phyloP scores from a whole-genome alignment of 2,113 vertebrate genomes.

The Toxotes chatareus region DNA sequence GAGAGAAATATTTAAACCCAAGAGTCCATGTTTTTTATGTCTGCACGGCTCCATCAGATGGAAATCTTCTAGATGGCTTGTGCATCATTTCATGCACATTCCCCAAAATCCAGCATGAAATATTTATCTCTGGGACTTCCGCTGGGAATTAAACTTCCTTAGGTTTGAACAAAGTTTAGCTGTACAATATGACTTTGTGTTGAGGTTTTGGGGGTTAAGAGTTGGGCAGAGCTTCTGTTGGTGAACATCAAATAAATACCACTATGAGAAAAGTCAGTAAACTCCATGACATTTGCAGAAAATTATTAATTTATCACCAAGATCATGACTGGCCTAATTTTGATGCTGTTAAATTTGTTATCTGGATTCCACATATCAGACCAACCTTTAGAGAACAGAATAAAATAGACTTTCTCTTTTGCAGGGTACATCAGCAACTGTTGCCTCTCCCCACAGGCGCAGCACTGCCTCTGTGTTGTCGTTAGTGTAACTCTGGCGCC shows the following conservation, averaged over 20 bases:
- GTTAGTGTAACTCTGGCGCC: slow-evolving; percentile 80
- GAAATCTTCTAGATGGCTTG: not conserved
- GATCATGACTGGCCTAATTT: too few species aligned
- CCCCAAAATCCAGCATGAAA: not conserved
- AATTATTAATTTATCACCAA: not conserved
- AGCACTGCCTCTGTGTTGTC: not conserved
- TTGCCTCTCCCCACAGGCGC: slow-evolving; percentile 33
- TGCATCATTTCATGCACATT: not conserved
- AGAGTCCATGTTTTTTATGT: not conserved
- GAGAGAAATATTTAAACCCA: not conserved
- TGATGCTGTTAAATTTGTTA: not conserved
- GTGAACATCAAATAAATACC: not conserved
- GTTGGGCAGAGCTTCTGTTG: not conserved
- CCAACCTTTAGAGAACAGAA: not conserved
- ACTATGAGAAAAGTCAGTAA: not conserved
- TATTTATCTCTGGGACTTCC: not conserved
- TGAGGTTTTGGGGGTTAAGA: not conserved
- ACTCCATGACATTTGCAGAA: not conserved
- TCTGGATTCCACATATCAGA: not conserved
- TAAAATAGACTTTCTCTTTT: too few species aligned
- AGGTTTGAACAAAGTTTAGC: not conserved
- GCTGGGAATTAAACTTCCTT: not conserved
- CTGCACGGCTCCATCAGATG: not conserved
- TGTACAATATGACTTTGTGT: not conserved
- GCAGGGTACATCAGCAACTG: slow-evolving; percentile 39